Evolutionary conservation across 2,113 vertebrate genomes (phyloP).

Genomic region (Dipodomys stephensi): DNA sequence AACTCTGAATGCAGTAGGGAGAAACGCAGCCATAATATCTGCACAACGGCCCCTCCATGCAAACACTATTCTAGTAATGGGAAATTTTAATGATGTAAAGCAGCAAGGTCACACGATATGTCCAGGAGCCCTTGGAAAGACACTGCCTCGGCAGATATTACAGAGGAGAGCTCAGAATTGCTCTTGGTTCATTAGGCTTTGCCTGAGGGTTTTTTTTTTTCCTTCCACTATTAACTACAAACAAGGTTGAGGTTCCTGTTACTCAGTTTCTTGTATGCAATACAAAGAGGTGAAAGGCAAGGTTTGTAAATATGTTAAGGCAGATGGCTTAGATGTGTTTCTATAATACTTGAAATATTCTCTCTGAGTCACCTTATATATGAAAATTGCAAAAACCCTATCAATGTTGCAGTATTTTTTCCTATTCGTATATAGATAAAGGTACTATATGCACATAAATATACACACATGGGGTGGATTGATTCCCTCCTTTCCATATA

Average conservation of each 20-base stretch:
- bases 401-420: constrained; percentile 81
- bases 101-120: constrained; percentile 84
- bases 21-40: constrained; percentile 66
- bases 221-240: constrained; percentile 85
- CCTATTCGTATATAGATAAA: constrained; percentile 74
- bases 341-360: constrained; percentile 81
- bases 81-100: constrained; percentile 79
- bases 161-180: constrained; percentile 82
- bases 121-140: constrained; percentile 83
- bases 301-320: constrained; percentile 83
- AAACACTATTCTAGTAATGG: constrained; percentile 72
- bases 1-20: constrained; percentile 67
- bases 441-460: constrained; percentile 84
- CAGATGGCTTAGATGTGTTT: constrained; percentile 72
- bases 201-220: constrained; percentile 85
- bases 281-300: constrained; percentile 82
- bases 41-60: constrained; percentile 76
- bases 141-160: constrained; percentile 78
- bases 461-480: constrained; percentile 67
- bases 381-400: constrained; percentile 81
- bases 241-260: constrained; percentile 83
- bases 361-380: constrained; percentile 81
- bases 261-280: constrained; percentile 70
- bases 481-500: constrained; percentile 81
- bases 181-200: constrained; percentile 87